Percentiles rank a stretch among this genome's conserved stretches.
Evolutionary conservation across 2,113 vertebrate genomes (phyloP).

Genomic region (Gadus chalcogrammus): DNA sequence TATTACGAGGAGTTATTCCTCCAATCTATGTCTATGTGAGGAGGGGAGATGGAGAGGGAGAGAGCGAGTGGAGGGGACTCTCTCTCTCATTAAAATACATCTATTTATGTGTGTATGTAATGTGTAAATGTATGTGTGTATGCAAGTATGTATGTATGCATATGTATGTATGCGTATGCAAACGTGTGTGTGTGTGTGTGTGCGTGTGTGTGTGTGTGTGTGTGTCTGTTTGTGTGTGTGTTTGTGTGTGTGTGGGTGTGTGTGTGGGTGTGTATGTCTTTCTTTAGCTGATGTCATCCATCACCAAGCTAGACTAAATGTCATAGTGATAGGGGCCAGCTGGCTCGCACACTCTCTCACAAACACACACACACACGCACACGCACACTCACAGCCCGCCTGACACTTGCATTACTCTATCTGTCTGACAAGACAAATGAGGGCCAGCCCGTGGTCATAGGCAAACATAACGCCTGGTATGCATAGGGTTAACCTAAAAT

Average conservation of each 20-base stretch:
- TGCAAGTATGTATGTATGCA: slow-evolving; percentile 25
- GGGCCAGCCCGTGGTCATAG: slow-evolving; percentile 41
- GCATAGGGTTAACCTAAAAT: slow-evolving; percentile 59
- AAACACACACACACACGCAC: slow-evolving; percentile 18
- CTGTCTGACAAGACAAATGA: slow-evolving; percentile 63
- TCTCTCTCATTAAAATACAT: slow-evolving; percentile 47
- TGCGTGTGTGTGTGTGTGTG: slow-evolving; percentile 16
- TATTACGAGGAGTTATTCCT: background rate
- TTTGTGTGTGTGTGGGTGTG: slow-evolving; percentile 10
- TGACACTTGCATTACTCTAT: background rate
- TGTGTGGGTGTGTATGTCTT: slow-evolving; percentile 25
- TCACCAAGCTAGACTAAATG: slow-evolving; percentile 60
- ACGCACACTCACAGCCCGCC: slow-evolving; percentile 26
- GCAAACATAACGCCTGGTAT: slow-evolving; percentile 29
- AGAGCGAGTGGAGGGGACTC: slow-evolving; percentile 19
- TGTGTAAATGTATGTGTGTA: slow-evolving; percentile 14
- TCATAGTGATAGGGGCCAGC: slow-evolving; percentile 59
- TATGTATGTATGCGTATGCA: slow-evolving; percentile 21
- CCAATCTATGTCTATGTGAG: background rate
- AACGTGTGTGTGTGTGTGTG: slow-evolving; percentile 19
- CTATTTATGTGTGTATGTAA: background rate
- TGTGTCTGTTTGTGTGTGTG: slow-evolving; percentile 9
- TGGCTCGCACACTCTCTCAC: slow-evolving; percentile 31
- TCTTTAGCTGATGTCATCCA: slow-evolving; percentile 52
- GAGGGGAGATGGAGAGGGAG: background rate